Evolutionary conservation across 37 sponge, comb jelly and placozoan species (phyloP).

Genomic region (Crambe crambe): DNA sequence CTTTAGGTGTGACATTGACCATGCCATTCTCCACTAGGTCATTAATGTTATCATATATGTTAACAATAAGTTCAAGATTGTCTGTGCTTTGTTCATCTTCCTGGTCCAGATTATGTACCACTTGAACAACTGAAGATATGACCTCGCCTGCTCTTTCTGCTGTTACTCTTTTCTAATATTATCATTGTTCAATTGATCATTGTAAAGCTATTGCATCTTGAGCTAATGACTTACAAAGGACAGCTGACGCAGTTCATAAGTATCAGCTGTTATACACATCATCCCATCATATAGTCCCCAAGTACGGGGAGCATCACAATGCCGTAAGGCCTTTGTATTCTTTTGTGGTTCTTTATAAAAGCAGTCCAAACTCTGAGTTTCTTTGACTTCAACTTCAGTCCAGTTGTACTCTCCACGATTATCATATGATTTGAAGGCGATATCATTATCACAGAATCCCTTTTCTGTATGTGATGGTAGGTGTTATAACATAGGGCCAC

Average conservation of each 20-base stretch:
- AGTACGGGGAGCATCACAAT: background rate
- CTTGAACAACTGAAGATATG: background rate
- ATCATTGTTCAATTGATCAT: background rate
- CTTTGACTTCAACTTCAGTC: constrained; percentile 29
- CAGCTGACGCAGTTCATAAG: background rate
- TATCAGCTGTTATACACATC: background rate
- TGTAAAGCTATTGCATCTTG: background rate
- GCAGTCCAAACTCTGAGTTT: background rate
- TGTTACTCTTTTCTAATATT: background rate
- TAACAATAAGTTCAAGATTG: constrained; percentile 26
- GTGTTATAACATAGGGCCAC: background rate
- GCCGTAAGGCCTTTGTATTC: background rate
- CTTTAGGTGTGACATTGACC: constrained; percentile 12
- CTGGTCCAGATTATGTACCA: constrained; percentile 4
- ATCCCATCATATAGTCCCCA: constrained; percentile 5
- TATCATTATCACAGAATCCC: constrained; percentile 43
- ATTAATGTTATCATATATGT: constrained; percentile 5
- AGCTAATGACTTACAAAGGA: background rate
- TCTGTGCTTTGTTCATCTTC: constrained; percentile 34
- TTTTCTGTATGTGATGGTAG: background rate
- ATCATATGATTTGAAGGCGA: background rate
- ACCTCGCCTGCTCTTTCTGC: background rate
- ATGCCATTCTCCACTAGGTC: background rate
- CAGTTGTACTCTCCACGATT: constrained; percentile 29
- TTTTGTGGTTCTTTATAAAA: constrained; percentile 12